Percentiles rank a stretch among this genome's conserved stretches.
Conservation (phyloP, 2,888 invertebrate species). For the Galerucella nymphaeae region DNA sequence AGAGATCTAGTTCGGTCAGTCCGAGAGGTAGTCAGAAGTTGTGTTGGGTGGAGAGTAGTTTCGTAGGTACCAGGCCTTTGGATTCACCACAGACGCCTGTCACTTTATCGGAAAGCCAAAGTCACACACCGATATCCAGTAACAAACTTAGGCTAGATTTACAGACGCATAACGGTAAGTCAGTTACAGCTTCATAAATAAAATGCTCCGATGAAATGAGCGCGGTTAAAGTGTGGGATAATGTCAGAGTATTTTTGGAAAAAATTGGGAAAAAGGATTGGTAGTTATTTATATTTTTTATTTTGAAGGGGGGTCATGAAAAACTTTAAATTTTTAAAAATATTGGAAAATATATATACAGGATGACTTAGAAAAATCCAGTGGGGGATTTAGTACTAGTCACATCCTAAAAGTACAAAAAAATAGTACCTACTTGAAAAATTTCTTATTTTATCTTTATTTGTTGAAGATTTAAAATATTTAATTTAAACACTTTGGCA, state of each 20-base stretch:
- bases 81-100: conserved; percentile 86
- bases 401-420: conserved; percentile 9
- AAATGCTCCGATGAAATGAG: conserved; percentile 14
- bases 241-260: conserved; percentile 17
- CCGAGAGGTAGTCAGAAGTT: conserved; percentile 77
- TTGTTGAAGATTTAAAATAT: conserved; percentile 12
- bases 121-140: conserved; percentile 57
- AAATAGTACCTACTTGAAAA: background rate
- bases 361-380: background rate
- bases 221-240: conserved; percentile 12
- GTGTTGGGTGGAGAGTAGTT: conserved; percentile 94
- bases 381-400: background rate
- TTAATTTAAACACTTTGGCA: conserved; percentile 27
- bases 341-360: background rate
- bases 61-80: conserved; percentile 85
- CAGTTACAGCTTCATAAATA: conserved; percentile 57
- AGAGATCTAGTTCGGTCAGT: conserved; percentile 58
- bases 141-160: conserved; percentile 69
- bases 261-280: background rate
- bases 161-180: conserved; percentile 66
- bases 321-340: background rate
- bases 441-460: background rate
- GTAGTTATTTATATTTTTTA: background rate
- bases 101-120: conserved; percentile 60
- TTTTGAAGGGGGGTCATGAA: no score